Base-by-base conservation (phyloP, 2,888 invertebrate genomes). In the Mechanitis messenoides region DNA sequence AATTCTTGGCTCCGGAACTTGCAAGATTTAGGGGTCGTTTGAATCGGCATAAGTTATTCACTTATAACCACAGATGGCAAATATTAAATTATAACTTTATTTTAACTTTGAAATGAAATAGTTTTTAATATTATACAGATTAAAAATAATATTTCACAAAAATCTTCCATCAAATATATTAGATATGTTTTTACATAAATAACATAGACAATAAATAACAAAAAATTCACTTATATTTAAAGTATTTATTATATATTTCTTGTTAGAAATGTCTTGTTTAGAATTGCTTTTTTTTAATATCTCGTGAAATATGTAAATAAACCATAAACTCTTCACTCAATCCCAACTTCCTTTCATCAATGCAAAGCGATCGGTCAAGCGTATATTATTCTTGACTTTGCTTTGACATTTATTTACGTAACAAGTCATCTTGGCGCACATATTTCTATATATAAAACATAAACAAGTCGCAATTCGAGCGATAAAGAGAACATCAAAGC, bases 1-100 rank as follows among this genome's bases (percentile, higher is more conserved):
- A 85, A 87, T 87, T 87, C 85, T 83, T 82, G 81, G 84, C 83
- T 75, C 77, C 72, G 74, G 75, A 77, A 81, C 80, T 82, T 71
- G 65, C 76, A 81, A 85, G 87, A 88, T 88, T 87, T 87, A 87
- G 80, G 79, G 85, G 84, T 87, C 87, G 85, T 84, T 86, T 84
- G 81, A 79, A 78, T 77, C 76, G 74, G 74, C 75, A 78, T 83
- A 83, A 87, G 83, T 85, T 87, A 63, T 86, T 84, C 80, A 80
- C 79, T 81, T 80, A 81, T 80, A 82, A 87, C 85, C 87, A 87
- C 85, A 79, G 81, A 63, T 54, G 55, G 58, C 57, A 59, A 60
- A 59, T 66, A 3, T 61, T 55, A 65, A 61, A 66, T 60, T 60
- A 58, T 55, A 60, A 55, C 59, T 58, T 63, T 61, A 61, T 58